Conservation (phyloP, 2,888 invertebrate genomes). For the Drosophila gaucha region DNA sequence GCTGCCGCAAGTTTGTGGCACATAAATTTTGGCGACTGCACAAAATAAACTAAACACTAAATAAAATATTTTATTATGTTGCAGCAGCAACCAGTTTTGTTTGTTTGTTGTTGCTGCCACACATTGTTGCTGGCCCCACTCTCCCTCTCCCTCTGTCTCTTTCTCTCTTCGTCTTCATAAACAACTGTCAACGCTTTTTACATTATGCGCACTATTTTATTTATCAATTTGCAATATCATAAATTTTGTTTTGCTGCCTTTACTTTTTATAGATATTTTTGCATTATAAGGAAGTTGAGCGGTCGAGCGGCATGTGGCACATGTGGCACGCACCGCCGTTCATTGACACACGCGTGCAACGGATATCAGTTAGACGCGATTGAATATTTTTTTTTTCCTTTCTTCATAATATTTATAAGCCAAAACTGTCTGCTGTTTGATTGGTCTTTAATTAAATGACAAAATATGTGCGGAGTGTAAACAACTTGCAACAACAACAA, state of each 20-base stretch:
- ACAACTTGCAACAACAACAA: slow-evolving; percentile 45
- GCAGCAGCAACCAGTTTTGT: slow-evolving; percentile 60
- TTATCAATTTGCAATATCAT: slow-evolving; percentile 77
- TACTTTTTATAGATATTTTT: slow-evolving; percentile 71
- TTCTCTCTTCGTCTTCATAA: slow-evolving; percentile 48
- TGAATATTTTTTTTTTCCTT: slow-evolving; percentile 1
- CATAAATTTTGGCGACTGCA: slow-evolving; percentile 65
- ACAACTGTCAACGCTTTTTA: slow-evolving; percentile 67
- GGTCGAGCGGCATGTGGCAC: slow-evolving; percentile 32
- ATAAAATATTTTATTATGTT: slow-evolving; percentile 81
- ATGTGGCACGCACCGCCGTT: slow-evolving; percentile 26
- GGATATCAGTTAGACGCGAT: slow-evolving; percentile 74
- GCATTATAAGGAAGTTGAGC: slow-evolving; percentile 77
- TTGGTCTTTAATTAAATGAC: slow-evolving; percentile 77
- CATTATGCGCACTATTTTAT: slow-evolving; percentile 69
- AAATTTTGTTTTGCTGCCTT: slow-evolving; percentile 73
- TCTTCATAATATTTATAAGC: slow-evolving; percentile 22
- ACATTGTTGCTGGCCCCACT: slow-evolving; percentile 71
- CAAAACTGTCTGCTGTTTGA: slow-evolving; percentile 64
- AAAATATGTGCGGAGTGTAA: slow-evolving; percentile 72
- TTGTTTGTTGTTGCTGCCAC: slow-evolving; percentile 36
- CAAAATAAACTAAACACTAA: slow-evolving; percentile 76
- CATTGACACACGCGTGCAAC: slow-evolving; percentile 62
- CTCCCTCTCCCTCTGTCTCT: not conserved
- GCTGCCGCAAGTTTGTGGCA: slow-evolving; percentile 53